Conservation (phyloP, 2,113 vertebrate species). For the Oreochromis aureus region DNA sequence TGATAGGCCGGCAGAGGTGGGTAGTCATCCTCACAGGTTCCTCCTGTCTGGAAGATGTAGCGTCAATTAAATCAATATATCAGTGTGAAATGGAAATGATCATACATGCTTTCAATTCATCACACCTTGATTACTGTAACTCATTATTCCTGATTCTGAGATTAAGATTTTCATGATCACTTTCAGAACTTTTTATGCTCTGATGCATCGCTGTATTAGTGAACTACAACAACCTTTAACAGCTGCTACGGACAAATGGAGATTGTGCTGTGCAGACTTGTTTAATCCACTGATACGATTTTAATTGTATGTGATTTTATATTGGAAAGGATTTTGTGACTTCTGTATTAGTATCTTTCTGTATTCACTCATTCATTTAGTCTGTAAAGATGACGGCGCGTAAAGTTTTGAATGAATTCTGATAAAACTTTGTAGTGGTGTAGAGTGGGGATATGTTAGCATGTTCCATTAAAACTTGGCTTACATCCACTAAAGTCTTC, state of each 20-base stretch:
- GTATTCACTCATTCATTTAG: too few relatives aligned
- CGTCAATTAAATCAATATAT: not conserved
- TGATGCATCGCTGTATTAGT: not conserved
- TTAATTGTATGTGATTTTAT: not conserved
- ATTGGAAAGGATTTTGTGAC: not conserved
- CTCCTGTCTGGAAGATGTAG: constrained; percentile 53
- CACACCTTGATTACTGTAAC: not conserved
- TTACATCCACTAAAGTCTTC: too few relatives aligned
- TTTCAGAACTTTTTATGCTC: not conserved
- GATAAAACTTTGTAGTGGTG: too few relatives aligned
- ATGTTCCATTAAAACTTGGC: too few relatives aligned
- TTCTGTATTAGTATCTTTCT: accelerated
- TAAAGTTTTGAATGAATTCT: too few relatives aligned
- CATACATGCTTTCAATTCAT: not conserved
- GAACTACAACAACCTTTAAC: not conserved
- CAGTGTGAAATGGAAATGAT: not conserved
- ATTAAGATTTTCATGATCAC: not conserved
- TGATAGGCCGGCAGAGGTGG: constrained; percentile 72
- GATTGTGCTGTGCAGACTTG: not conserved
- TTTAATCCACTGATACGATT: not conserved
- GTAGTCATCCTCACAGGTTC: constrained; percentile 67
- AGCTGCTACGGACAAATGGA: not conserved
- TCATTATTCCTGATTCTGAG: not conserved
- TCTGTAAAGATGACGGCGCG: too few relatives aligned
- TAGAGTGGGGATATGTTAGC: too few relatives aligned